phyloP scores from a whole-genome alignment of 1,140 invertebrate species.

The Heliconius nattereri region DNA sequence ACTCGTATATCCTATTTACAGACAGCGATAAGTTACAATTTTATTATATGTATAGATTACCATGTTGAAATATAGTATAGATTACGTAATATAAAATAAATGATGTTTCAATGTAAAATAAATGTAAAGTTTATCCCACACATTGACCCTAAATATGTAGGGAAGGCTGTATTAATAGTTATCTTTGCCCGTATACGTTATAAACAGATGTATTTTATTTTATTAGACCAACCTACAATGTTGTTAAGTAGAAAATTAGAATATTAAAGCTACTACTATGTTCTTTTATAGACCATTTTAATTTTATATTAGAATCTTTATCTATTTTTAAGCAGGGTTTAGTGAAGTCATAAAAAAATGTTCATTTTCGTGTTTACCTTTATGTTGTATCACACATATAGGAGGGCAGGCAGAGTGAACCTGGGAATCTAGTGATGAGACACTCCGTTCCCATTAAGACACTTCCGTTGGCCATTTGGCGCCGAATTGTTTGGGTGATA shows the following conservation, averaged over 20 bases:
- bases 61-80: neutral
- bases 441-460: no score
- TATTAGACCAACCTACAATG: constrained; percentile 10
- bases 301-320: neutral
- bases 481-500: no score
- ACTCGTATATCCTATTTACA: no score
- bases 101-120: neutral
- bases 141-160: constrained; percentile 5
- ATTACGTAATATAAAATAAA: neutral
- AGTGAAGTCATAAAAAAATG: no score
- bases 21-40: no score
- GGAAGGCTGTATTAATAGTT: constrained; percentile 12
- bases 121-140: neutral
- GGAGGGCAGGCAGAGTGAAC: no score
- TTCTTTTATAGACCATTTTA: neutral
- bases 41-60: neutral
- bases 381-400: no score
- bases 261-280: neutral
- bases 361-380: no score
- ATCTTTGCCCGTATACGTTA: neutral
- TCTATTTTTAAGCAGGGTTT: neutral
- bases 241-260: constrained; percentile 3
- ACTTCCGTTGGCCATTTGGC: no score
- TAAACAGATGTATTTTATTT: constrained; percentile 10
- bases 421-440: no score